Evolutionary conservation across 2,888 invertebrate species (phyloP).

Genomic region (Dynastes hyllus): DNA sequence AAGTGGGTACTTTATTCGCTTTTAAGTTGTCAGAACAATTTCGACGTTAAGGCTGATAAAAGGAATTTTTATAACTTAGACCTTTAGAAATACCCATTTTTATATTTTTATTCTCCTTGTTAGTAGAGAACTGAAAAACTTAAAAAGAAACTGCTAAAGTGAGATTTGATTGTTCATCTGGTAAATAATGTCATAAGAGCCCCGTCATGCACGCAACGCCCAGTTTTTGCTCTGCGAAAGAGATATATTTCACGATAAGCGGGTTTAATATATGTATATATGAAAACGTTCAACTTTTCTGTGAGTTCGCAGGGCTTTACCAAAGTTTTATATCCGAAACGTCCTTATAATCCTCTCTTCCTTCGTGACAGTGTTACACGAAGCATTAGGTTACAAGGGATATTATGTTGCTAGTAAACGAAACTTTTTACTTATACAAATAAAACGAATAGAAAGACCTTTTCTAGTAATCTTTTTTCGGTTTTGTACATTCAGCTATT

Average conservation of each 20-base stretch:
- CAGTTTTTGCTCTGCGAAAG: neutral
- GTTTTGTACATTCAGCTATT: neutral
- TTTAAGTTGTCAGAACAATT: neutral
- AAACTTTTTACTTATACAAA: neutral
- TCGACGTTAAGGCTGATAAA: neutral
- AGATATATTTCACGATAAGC: neutral
- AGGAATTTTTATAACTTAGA: neutral
- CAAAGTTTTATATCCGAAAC: conserved; percentile 20
- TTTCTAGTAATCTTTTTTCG: neutral
- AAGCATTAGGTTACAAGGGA: neutral
- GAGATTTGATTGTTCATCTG: neutral
- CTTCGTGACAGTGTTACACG: conserved; percentile 7
- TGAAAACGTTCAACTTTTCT: neutral
- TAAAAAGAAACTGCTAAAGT: neutral
- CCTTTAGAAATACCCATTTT: neutral
- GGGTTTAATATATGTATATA: neutral
- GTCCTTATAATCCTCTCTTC: conserved; percentile 20
- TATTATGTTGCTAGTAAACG: neutral
- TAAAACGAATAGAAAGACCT: too few species aligned
- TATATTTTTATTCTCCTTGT: neutral
- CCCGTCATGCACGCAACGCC: neutral
- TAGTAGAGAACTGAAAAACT: neutral
- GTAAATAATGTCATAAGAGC: neutral
- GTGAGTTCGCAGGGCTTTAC: neutral
- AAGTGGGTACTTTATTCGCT: conserved; percentile 1